Conservation (phyloP, 2,888 invertebrate genomes). For the Leucophora obtusa region DNA sequence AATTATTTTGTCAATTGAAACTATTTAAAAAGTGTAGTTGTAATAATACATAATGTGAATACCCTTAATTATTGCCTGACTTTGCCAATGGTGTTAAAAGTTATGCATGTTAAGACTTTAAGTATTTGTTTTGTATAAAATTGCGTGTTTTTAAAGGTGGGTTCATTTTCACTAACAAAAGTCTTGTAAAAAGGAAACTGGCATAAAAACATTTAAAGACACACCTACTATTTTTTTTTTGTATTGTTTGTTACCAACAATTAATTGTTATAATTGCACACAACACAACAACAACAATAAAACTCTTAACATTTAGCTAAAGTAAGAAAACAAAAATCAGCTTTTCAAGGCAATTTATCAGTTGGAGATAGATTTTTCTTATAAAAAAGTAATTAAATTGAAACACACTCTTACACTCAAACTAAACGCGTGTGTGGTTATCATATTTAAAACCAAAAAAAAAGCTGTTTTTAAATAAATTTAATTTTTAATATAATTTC, state of each 20-base stretch:
- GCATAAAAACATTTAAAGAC: conserved; percentile 50
- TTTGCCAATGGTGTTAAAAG: conserved; percentile 61
- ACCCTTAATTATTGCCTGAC: conserved; percentile 47
- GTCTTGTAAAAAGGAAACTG: conserved; percentile 47
- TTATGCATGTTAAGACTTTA: conserved; percentile 63
- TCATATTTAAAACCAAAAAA: conserved; percentile 14
- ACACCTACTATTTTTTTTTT: conserved; percentile 56
- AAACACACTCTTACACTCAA: background rate
- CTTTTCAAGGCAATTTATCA: background rate
- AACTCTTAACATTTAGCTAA: background rate
- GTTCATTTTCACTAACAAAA: conserved; percentile 41
- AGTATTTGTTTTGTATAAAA: conserved; percentile 61
- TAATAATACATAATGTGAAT: background rate
- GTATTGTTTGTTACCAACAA: conserved; percentile 41
- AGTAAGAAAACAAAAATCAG: background rate
- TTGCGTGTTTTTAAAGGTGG: conserved; percentile 64
- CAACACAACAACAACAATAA: conserved; percentile 15
- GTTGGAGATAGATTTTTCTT: background rate
- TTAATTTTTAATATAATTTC: conserved; percentile 7
- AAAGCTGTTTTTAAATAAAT: conserved; percentile 39
- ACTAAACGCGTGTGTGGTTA: background rate
- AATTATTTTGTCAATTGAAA: no score
- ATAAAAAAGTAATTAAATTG: conserved; percentile 6
- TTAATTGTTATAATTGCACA: conserved; percentile 64
- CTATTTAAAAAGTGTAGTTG: no score